These are phyloP conservation scores for Tyto alba DNA, from an alignment of 2,113 vertebrate species.

Conservation along the genomic window DNA sequence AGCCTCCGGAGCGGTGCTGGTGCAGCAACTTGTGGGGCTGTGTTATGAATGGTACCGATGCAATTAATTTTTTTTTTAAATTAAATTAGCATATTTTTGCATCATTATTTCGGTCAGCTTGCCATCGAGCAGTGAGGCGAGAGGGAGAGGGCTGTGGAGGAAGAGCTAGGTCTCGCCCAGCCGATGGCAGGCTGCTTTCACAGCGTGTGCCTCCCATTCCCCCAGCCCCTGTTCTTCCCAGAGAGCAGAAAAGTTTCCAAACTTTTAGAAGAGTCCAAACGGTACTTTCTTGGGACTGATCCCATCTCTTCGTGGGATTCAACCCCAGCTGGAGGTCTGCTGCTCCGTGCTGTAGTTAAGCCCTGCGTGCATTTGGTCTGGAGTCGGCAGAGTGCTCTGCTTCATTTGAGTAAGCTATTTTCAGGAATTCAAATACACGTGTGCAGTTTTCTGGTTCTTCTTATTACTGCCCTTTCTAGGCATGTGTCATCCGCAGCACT, in stretches of 20 bases:
- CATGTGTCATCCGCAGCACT: neutral
- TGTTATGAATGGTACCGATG: neutral
- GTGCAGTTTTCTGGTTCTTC: neutral
- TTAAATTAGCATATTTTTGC: neutral
- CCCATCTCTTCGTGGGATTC: neutral
- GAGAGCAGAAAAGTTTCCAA: neutral
- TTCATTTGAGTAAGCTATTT: neutral
- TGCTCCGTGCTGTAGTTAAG: neutral
- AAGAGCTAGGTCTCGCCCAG: neutral
- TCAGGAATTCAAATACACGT: neutral
- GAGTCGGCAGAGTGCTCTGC: neutral
- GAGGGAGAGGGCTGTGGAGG: neutral
- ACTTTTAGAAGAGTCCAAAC: neutral
- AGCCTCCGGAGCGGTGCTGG: neutral
- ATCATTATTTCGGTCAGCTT: neutral
- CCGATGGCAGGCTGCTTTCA: neutral
- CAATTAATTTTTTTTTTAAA: neutral
- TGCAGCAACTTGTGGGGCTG: neutral
- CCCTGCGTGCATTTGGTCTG: neutral
- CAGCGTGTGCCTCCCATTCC: neutral
- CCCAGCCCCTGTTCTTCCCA: neutral
- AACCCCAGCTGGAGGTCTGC: neutral
- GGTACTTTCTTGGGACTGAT: neutral
- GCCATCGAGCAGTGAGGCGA: fast-evolving
- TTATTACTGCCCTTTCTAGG: neutral